Base-by-base conservation (phyloP, 2,888 invertebrate genomes). In the Zaprionus bogoriensis region DNA sequence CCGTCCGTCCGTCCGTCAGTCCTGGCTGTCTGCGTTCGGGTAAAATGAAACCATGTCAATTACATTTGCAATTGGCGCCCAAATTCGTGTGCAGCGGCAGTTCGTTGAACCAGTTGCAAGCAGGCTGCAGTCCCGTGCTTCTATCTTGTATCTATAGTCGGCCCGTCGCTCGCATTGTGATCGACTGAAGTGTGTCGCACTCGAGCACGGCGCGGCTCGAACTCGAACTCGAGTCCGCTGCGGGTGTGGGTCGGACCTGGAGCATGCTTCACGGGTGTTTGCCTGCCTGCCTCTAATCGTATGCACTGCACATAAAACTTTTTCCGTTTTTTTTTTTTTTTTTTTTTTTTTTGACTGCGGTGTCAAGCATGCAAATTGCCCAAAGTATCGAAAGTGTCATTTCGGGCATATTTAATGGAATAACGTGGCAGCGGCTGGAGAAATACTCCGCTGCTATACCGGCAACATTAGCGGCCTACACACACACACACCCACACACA, bases 31-130 rank as follows among this genome's bases (percentile, higher is more conserved):
- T 9, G 36, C 41, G 19, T 12, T n/a, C 14, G 9, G 25, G 41
- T 32, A 50, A 79, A 81, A 81, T 22, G 73, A 88, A 87, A 86
- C 78, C 85, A 87, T 87, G 88, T 87, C 88, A 87, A 79, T 81
- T 83, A 74, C 74, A 74, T 73, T 80, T 70, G 46, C 68, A 77
- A 77, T 77, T 82, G 48, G 65, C 74, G 62, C 66, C 67, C 68
- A 48, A 41, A 53, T 41, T 7, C 7, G 6, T 19, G 10, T 39
- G 32, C 51, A 38, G 63, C 41, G 30, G 32, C n/a, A 69, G 87
- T 78, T 79, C 85, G 73, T 53, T 77, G 87, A 78, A 80, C 82
- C 51, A 52, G 44, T 52, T 67, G 27, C 4, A 47, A 20, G 42
- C 12, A 20, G 7, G 12, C 23, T n/a, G 12, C 1, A 41, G 4